Base-by-base conservation (phyloP, 2,797 vertebrate species). In the Cynopterus sphinx region DNA sequence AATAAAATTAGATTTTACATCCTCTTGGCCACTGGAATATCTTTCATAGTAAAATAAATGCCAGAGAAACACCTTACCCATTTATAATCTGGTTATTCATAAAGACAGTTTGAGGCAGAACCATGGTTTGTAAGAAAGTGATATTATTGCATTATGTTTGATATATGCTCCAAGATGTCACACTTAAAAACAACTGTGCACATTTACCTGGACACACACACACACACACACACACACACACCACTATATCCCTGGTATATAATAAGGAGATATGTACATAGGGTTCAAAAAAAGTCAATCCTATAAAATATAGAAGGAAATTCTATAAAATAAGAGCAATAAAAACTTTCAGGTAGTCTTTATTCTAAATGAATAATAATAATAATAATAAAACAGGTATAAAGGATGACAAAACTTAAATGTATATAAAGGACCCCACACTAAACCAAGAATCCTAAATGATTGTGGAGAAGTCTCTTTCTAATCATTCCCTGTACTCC, bases 291-390 rank as follows among this genome's bases (percentile, higher is more conserved):
- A 95, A 88, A 31, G 24, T 79, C 39, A 81, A 41, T 73, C 61
- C 33, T 77, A 0, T 87, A 93, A 79, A 95, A 63, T 41, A 16
- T 28, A 74, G 51, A 57, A 1, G 9, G 55, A 63, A 89, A 84
- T 70, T 33, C 67, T 84, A 4, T 70, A 77, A 90, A 87, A 92
- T 55, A 49, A 85, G 61, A 88, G 55, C 4, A 67, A 61, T 84
- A 94, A 65, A 67, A 59, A 17, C 8, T 43, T 92, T 28, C 33
- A 84, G 11, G 85, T 9, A 43, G 11, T 59, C 33, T 39, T 84
- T 73, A 82, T 31, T 94, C 43, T 88, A 70, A 81, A 87, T 31
- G 17, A 39, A 41, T 39, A 65, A 39, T 61, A 22, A 33, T 36
- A 61, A 65, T 22, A 65, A 65, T n/a, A 3, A 77, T 68, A 21